These are phyloP conservation scores for Prietella phreatophila DNA, from an alignment of 2,113 vertebrate species.

Conservation along the genomic window DNA sequence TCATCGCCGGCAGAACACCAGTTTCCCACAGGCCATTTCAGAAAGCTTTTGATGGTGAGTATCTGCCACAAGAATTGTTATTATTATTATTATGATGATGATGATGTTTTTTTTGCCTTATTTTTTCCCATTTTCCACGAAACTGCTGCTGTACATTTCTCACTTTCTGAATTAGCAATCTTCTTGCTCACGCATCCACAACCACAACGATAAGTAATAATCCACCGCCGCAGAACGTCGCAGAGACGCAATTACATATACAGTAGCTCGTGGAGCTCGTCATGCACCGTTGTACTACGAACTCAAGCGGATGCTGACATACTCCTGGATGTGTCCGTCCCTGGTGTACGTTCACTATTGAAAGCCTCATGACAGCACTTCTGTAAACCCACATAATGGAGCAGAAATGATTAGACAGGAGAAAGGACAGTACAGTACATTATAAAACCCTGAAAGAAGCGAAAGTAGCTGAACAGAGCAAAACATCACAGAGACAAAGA, in stretches of 20 bases:
- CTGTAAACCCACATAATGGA: not conserved
- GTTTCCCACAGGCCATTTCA: constrained; percentile 5
- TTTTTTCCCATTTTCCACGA: not conserved
- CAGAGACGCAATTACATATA: not conserved
- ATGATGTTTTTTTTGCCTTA: not conserved
- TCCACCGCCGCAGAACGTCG: not conserved
- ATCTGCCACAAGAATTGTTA: not conserved
- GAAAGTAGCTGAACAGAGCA: not conserved
- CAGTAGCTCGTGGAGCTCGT: not conserved
- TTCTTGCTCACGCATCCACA: not conserved
- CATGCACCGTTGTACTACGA: not conserved
- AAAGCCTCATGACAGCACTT: not conserved
- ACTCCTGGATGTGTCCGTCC: not conserved
- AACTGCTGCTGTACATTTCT: constrained; percentile 25
- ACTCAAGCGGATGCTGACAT: not conserved
- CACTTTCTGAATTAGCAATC: constrained; percentile 32
- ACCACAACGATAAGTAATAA: constrained; percentile 26
- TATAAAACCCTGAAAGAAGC: constrained; percentile 16
- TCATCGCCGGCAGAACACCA: not conserved
- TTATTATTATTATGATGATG: too few species aligned
- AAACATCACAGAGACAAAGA: not conserved
- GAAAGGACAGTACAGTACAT: constrained; percentile 9
- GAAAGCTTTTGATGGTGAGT: constrained; percentile 20
- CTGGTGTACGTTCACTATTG: not conserved
- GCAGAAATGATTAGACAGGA: constrained; percentile 19